Conservation (phyloP, 2,113 vertebrate genomes). For the Ia io region DNA sequence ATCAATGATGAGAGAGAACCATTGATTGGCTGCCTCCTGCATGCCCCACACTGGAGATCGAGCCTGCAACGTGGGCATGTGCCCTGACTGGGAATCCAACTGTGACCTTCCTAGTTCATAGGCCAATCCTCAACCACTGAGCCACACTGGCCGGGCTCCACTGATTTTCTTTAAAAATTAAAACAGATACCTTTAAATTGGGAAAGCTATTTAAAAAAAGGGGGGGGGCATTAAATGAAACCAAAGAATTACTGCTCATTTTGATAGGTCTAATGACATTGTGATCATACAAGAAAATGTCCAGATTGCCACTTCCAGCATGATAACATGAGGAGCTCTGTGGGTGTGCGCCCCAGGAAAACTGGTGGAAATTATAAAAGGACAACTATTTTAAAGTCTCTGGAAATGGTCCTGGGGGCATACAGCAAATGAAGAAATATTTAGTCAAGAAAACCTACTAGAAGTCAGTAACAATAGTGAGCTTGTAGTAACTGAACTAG, state of each 20-base stretch:
- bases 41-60: too few relatives aligned
- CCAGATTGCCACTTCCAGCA: background rate
- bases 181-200: background rate
- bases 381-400: background rate
- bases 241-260: background rate
- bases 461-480: background rate
- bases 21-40: too few relatives aligned
- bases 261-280: background rate
- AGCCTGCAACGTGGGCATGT: too few relatives aligned
- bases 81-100: too few relatives aligned
- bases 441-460: conserved; percentile 5
- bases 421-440: background rate
- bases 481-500: background rate
- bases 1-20: too few relatives aligned
- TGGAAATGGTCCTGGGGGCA: background rate
- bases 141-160: too few relatives aligned
- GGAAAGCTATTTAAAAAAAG: background rate
- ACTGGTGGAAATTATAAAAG: background rate
- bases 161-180: background rate
- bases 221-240: background rate
- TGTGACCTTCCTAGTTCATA: too few relatives aligned
- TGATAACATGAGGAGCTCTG: background rate
- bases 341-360: background rate
- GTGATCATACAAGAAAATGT: background rate
- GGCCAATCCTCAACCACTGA: too few relatives aligned